Evolutionary conservation across 2,113 vertebrate species (phyloP), one percentile per base, ranked within the genome.

Genomic region (Pseudorectes ferrugineus): DNA sequence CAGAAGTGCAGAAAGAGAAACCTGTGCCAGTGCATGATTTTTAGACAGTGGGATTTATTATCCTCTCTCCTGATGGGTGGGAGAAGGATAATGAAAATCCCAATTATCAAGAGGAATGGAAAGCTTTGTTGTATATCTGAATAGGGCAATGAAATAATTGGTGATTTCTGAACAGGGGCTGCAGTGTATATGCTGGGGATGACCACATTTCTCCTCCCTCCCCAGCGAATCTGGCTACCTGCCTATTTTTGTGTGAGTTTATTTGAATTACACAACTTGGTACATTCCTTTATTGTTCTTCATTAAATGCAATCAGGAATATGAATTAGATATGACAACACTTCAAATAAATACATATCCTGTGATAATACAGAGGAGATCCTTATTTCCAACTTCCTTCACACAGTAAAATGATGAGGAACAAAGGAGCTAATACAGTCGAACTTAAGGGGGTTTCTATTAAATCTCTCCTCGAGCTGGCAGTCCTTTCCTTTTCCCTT

Each of bases 311-410:
- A 88, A 92, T 93, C 73, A 92, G 61, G 76, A 97, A 89, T 94
- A 80, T 54, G 33, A 75, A 88, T 87, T 82, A 95, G 91, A 94
- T 91, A 96, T 73, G 95, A 97, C 82, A 98, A 95, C 58, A 62
- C 78, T 94, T 96, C 88, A 95, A 96, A 97, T 91, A 97, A 97
- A 97, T 95, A 95, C 35, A 19, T 82, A 87, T 95, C 82, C 88
- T 96, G 88, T 92, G 91, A 92, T 97, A 97, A 95, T 94, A 85
- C 22, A 85, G 78, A 86, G 63, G 77, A 97, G 93, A 97, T 93
- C 55, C 88, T 95, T 93, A 96, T 96, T 98, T 97, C 96, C 88
- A 68, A 87, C 71, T 95, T 95, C 71, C 81, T 96, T 96, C 82
- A 78, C 79, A 72, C 70, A 86, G 54, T 57, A 54, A 89, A 96